Conservation (phyloP, 1,140 invertebrate species). For the Hypothenemus hampei region DNA sequence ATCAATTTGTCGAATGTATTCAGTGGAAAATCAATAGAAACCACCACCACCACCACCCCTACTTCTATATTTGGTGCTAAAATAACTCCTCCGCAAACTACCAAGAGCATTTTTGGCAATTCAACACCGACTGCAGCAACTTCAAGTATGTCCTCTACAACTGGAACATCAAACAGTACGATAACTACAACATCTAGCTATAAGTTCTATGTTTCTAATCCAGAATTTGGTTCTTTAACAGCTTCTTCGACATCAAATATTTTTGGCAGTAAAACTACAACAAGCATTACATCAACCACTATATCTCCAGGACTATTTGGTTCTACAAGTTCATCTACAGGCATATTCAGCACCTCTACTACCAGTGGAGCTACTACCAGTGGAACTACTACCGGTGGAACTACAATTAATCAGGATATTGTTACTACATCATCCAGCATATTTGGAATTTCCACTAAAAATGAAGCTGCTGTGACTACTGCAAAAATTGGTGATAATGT, state of each 20-base stretch:
- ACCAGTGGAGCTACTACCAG: neutral
- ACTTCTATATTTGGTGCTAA: slow-evolving; percentile 5
- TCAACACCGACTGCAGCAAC: too few species aligned
- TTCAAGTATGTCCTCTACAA: too few species aligned
- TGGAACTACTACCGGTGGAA: neutral
- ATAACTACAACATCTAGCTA: too few species aligned
- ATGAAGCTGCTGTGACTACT: too few species aligned
- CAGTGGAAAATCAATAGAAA: neutral
- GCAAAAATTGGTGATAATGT: too few species aligned
- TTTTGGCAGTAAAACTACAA: too few species aligned
- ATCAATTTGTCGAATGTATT: too few species aligned
- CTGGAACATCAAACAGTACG: too few species aligned
- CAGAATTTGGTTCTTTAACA: neutral
- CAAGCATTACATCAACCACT: neutral
- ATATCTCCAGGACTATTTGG: neutral
- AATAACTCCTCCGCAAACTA: neutral
- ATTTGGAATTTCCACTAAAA: too few species aligned
- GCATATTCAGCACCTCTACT: neutral
- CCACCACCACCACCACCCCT: neutral
- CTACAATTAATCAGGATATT: neutral
- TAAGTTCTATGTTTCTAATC: too few species aligned
- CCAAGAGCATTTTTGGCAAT: neutral
- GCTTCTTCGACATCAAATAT: neutral
- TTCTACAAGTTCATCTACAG: neutral
- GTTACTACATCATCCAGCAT: too few species aligned